Conservation (phyloP, 2,113 vertebrate genomes). For the Saguinus midas region DNA sequence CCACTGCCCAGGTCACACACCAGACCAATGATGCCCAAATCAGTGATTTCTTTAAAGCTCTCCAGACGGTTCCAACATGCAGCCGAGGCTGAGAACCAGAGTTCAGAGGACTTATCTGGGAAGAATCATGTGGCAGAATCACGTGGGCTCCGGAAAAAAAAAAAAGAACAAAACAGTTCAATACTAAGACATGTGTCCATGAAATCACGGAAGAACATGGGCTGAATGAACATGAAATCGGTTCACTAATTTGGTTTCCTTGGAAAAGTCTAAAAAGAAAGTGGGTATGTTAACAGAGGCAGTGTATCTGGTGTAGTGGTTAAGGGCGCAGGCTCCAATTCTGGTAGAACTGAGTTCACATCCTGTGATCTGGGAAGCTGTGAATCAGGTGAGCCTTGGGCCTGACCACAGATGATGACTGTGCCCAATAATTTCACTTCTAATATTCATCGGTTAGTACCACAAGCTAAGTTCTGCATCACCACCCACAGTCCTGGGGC, state of each 20-base stretch:
- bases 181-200: not conserved
- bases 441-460: fast-evolving
- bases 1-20: not conserved
- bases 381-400: no score
- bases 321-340: not conserved
- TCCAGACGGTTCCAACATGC: not conserved
- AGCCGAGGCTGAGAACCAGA: not conserved
- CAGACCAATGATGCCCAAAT: not conserved
- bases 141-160: fast-evolving
- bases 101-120: not conserved
- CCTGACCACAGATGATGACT: fast-evolving
- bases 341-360: not conserved
- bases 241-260: not conserved
- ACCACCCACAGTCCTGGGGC: not conserved
- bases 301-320: no score
- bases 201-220: not conserved
- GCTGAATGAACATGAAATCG: not conserved
- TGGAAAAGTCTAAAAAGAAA: not conserved
- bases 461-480: fast-evolving
- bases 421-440: fast-evolving
- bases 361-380: not conserved
- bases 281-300: not conserved
- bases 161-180: not conserved
- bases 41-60: not conserved
- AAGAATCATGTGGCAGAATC: not conserved